These are phyloP conservation scores for Ctenicera cuprea DNA, from an alignment of 2,888 invertebrate species.

Conservation along the genomic window DNA sequence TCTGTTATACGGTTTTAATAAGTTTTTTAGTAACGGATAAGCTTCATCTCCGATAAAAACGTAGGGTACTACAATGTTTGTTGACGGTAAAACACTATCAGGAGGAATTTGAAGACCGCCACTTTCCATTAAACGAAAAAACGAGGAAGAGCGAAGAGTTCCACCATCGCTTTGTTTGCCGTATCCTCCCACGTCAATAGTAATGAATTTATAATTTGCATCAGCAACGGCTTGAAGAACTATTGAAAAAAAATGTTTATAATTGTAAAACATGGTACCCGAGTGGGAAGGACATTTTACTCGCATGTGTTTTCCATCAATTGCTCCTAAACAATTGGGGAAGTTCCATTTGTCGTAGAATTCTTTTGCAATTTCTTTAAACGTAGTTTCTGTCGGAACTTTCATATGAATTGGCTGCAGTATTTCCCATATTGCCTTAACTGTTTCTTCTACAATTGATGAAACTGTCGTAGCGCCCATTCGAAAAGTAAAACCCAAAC, in stretches of 20 bases:
- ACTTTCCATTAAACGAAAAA: neutral
- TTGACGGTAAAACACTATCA: neutral
- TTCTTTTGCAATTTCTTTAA: slow-evolving; percentile 44
- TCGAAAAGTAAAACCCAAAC: slow-evolving; percentile 52
- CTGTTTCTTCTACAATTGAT: slow-evolving; percentile 41
- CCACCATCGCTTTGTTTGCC: slow-evolving; percentile 59
- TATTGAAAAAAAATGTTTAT: slow-evolving; percentile 21
- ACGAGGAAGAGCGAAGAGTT: neutral
- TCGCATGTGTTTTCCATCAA: slow-evolving; percentile 1
- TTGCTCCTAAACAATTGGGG: slow-evolving; percentile 4
- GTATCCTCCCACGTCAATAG: slow-evolving; percentile 59
- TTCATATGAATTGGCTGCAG: slow-evolving; percentile 50
- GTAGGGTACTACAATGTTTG: neutral
- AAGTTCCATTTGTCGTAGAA: slow-evolving; percentile 28
- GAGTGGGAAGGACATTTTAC: neutral
- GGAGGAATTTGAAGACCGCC: neutral
- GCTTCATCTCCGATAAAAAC: slow-evolving; percentile 5
- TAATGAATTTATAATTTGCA: slow-evolving; percentile 55
- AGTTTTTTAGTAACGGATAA: neutral
- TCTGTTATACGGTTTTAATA: slow-evolving; percentile 12
- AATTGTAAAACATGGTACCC: slow-evolving; percentile 7
- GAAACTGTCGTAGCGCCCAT: slow-evolving; percentile 50
- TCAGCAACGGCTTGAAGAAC: slow-evolving; percentile 3
- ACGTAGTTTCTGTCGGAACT: slow-evolving; percentile 36
- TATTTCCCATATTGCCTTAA: slow-evolving; percentile 24